Evolutionary conservation across 2,888 invertebrate species (phyloP), one percentile per base, ranked within the genome.

Genomic region (Pterostichus madidus): DNA sequence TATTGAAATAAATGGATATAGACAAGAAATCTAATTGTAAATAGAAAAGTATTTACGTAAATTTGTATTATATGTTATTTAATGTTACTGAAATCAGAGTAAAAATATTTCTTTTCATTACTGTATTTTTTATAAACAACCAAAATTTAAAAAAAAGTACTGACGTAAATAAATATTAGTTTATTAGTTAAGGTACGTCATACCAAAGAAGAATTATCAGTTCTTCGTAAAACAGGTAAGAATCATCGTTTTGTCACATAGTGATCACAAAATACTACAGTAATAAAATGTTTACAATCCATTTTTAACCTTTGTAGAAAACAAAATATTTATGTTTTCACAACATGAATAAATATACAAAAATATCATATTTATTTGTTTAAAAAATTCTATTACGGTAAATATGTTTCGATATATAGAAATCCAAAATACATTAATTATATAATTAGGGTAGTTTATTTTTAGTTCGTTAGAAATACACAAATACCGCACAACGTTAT

Each of bases 121-220:
- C 2, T 64, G 64, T 64, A 5, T 64, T 64, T 32, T 64, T 64
- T 32, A n/a, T 39, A 64, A 24, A 31, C 13, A n/a, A 64, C 64
- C 64, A 64, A 64, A 49, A 35, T 64, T 64, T 11, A 64, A 35
- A 35, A 13, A 49, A n/a, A 6, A 13, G 5, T n/a, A 13, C n/a
- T 39, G 39, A 49, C 49, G 10, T 35, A 61, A 61, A 64, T 64
- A 59, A 59, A 64, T 35, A 64, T 11, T 31, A 64, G 64, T 64
- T 64, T 64, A 64, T 64, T 6, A 64, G 64, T 64, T 64, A 64
- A 64, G 64, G 64, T 64, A 64, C 64, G 35, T 64, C 64, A 64
- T 24, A 59, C 31, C 24, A 64, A 64, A 64, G 64, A 64, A 64
- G 64, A 64, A 64, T 64, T 8, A 39, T 49, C 49, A 13, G 32